Evolutionary conservation across 2,113 vertebrate species (phyloP).

Genomic region (Coturnix japonica): DNA sequence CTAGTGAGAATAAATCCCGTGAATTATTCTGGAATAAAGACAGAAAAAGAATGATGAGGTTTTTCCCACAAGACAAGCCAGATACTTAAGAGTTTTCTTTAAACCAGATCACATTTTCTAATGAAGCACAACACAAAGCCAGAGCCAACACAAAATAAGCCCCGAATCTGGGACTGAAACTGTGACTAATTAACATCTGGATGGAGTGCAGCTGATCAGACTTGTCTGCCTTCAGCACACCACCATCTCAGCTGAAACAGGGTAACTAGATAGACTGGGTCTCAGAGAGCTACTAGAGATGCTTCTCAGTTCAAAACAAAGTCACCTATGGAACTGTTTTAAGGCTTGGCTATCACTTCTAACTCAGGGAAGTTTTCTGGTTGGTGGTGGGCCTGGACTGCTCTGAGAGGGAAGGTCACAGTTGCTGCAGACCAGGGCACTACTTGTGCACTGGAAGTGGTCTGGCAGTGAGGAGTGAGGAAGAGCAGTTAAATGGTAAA

Average conservation of each 20-base stretch:
- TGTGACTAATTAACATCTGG: background rate
- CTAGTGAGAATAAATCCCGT: background rate
- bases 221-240: background rate
- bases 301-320: background rate
- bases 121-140: background rate
- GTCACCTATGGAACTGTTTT: background rate
- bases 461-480: background rate
- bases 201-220: background rate
- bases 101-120: slow-evolving; percentile 1
- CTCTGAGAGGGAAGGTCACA: background rate
- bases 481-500: background rate
- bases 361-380: background rate
- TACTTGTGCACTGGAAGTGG: background rate
- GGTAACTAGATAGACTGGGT: background rate
- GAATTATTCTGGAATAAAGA: slow-evolving; percentile 9
- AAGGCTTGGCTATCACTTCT: background rate
- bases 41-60: background rate
- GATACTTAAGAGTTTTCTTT: background rate
- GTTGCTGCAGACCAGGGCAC: background rate
- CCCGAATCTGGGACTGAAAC: background rate
- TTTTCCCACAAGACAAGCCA: background rate
- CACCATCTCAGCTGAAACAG: background rate
- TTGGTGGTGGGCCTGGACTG: background rate
- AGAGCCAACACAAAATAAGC: background rate
- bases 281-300: background rate